Conservation (phyloP, 2,888 invertebrate species). For the Macaria notata region DNA sequence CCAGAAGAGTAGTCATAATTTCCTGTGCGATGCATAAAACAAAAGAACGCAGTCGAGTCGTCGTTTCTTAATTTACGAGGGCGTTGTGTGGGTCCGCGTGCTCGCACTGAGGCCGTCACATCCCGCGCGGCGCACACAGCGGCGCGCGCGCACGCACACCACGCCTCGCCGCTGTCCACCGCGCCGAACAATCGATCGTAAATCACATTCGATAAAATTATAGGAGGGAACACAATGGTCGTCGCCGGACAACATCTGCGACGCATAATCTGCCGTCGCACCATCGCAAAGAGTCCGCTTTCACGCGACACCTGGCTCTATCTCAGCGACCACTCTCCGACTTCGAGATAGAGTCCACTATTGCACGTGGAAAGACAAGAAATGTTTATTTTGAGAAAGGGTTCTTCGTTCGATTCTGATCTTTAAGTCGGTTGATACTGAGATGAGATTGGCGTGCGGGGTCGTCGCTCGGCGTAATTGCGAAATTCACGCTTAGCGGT, state of each 20-base stretch:
- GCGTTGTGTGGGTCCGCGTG: slow-evolving; percentile 60
- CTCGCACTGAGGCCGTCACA: slow-evolving; percentile 42
- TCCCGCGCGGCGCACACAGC: slow-evolving; percentile 58
- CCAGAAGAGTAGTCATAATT: slow-evolving; percentile 40
- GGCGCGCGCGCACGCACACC: slow-evolving; percentile 66
- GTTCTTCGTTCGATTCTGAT: slow-evolving; percentile 49
- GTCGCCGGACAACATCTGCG: slow-evolving; percentile 64
- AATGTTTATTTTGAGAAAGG: slow-evolving; percentile 77
- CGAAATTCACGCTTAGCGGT: slow-evolving; percentile 81
- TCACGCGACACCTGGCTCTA: slow-evolving; percentile 62
- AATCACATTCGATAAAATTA: slow-evolving; percentile 82
- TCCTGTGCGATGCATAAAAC: slow-evolving; percentile 58
- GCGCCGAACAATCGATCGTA: slow-evolving; percentile 81
- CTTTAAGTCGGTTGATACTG: slow-evolving; percentile 49
- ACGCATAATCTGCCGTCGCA: slow-evolving; percentile 67
- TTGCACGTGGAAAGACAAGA: slow-evolving; percentile 78
- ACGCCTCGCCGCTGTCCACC: slow-evolving; percentile 70
- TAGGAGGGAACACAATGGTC: slow-evolving; percentile 81
- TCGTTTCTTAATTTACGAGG: slow-evolving; percentile 77
- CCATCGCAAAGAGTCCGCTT: slow-evolving; percentile 69
- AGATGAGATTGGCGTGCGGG: slow-evolving; percentile 55
- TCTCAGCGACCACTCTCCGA: slow-evolving; percentile 61
- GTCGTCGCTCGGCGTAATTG: slow-evolving; percentile 67
- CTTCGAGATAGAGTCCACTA: slow-evolving; percentile 78
- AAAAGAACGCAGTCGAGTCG: slow-evolving; percentile 63